Base-by-base conservation (phyloP, 2,797 vertebrate genomes). In the Bovichtus diacanthus region DNA sequence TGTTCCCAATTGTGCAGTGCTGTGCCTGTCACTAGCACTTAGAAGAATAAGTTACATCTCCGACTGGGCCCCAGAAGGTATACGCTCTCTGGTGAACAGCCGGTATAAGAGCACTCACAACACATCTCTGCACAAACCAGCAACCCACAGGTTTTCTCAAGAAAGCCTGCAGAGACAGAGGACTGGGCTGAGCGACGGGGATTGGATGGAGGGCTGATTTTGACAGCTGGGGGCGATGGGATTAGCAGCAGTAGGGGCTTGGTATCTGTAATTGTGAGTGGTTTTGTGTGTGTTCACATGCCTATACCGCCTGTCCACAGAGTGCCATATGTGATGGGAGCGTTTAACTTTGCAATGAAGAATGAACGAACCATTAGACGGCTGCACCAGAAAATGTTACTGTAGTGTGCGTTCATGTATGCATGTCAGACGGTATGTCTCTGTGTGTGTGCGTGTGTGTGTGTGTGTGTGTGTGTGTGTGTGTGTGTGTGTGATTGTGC, bases 181-280 rank as follows among this genome's bases (percentile, higher is more conserved):
- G 74, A 62, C 65, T 19, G 50, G 70, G 63, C 55, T 64, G 71
- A 78, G 63, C 15, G 9, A 31, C 29, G 31, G 68, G 84, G 82
- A 89, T 82, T 86, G 88, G 78, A 80, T 49, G 61, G 75, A 86
- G 80, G 81, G 84, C 70, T 80, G 83, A 78, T 88, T 92, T 91
- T 92, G 91, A 92, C 92, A 94, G 90, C 89, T 93, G 91, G 90
- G 87, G 81, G 81, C 44, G 61, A 88, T 21, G 67, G 90, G 91
- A 94, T 94, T 92, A 94, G 80, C 76, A 80, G 84, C 76, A 77
- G 75, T 75, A 80, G 85, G 82, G 74, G 69, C 66, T 88, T 67
- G 74, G 84, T 86, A 83, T 87, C 82, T 77, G 86, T 86, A 85
- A 87, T 71, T 90, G 81, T 76, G 82, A 83, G 79, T 82, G 73